These are phyloP conservation scores for Brachyalestes nurse DNA, from an alignment of 2,797 vertebrate genomes.

Conservation along the genomic window DNA sequence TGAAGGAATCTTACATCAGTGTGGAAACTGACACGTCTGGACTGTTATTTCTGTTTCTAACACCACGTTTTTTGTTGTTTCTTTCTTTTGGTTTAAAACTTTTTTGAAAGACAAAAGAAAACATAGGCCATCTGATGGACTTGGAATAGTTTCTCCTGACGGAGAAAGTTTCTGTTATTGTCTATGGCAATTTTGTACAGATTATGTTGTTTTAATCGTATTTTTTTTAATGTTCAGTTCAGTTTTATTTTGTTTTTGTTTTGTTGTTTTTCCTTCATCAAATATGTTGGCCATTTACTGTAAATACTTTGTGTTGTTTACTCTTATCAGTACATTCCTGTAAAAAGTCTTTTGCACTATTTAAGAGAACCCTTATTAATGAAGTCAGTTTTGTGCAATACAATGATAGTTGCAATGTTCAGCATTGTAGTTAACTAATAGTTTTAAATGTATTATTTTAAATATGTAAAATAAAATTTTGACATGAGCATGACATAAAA, in stretches of 20 bases:
- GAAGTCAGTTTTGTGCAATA: conserved; percentile 98
- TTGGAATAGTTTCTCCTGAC: conserved; percentile 81
- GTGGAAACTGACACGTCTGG: conserved; percentile 89
- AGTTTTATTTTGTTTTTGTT: conserved; percentile 55
- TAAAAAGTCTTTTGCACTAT: conserved; percentile 98
- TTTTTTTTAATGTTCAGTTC: conserved; percentile 72
- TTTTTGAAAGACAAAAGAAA: conserved; percentile 65
- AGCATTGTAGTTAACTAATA: conserved; percentile 92
- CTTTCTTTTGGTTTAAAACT: conserved; percentile 71
- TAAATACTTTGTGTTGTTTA: conserved; percentile 85
- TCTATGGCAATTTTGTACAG: conserved; percentile 92
- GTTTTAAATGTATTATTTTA: conserved; percentile 98
- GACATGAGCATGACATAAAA: conserved; percentile 91
- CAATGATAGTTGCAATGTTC: conserved; percentile 87
- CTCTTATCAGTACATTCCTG: conserved; percentile 93
- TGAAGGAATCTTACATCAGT: conserved; percentile 75
- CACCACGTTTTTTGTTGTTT: conserved; percentile 76
- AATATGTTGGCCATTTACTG: conserved; percentile 86
- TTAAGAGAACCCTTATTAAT: conserved; percentile 89
- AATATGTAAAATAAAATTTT: conserved; percentile 99
- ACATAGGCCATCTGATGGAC: conserved; percentile 77
- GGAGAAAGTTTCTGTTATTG: conserved; percentile 88
- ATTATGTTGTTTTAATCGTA: conserved; percentile 76
- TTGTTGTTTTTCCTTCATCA: conserved; percentile 72
- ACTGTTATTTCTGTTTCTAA: conserved; percentile 90